These are phyloP conservation scores for Acipenser oxyrinchus DNA, from an alignment of 2,797 vertebrate genomes.

Conservation along the genomic window DNA sequence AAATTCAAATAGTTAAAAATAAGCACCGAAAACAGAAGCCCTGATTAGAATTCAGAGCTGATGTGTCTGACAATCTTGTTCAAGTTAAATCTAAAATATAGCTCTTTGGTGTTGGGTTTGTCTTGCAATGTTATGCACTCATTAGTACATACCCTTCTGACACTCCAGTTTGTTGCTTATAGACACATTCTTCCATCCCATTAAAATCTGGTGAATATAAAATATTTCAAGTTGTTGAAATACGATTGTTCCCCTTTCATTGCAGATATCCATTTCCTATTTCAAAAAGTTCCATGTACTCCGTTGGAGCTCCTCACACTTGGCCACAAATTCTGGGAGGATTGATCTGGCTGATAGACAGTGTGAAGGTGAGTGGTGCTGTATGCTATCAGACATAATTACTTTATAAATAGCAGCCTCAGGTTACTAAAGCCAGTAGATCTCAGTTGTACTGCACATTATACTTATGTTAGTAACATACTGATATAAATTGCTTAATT, in stretches of 20 bases:
- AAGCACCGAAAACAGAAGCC: no score
- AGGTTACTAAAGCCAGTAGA: no score
- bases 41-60: neutral
- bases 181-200: neutral
- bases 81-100: neutral
- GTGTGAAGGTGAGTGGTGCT: constrained; percentile 68
- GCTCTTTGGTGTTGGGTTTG: no score
- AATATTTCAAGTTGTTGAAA: neutral
- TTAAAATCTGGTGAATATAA: neutral
- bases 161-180: neutral
- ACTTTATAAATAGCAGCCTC: no score
- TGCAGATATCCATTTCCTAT: constrained; percentile 85
- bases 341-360: constrained; percentile 89
- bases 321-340: constrained; percentile 92
- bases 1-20: no score
- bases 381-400: no score
- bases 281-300: constrained; percentile 94
- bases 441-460: no score
- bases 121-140: neutral
- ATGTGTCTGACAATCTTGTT: neutral
- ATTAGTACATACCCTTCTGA: neutral
- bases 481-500: no score
- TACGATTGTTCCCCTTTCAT: neutral
- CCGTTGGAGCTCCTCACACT: constrained; percentile 90
- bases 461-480: no score